Conservation (phyloP, 2,113 vertebrate species). For the Bothrops jararaca region DNA sequence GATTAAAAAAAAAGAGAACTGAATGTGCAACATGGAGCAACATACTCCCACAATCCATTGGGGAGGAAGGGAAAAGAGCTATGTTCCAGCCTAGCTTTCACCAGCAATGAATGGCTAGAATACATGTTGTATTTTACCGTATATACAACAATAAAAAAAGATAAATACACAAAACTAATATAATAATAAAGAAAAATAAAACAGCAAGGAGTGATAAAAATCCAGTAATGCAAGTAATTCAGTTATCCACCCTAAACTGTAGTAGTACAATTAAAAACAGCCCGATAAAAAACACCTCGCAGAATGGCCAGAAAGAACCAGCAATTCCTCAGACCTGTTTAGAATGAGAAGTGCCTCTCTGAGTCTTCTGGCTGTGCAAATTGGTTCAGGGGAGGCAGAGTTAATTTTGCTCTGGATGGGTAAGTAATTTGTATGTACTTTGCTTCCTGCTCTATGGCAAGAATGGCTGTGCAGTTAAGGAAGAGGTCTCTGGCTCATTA, state of each 20-base stretch:
- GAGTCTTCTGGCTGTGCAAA: neutral
- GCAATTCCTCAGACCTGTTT: neutral
- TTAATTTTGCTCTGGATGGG: neutral
- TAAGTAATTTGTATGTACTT: neutral
- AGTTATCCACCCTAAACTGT: neutral
- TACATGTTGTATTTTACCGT: neutral
- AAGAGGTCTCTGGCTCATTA: neutral
- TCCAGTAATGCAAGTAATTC: neutral
- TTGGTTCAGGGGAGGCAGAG: neutral
- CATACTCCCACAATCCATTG: slow-evolving; percentile 59
- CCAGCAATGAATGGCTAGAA: neutral
- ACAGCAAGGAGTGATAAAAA: neutral
- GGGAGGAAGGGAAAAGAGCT: slow-evolving; percentile 20
- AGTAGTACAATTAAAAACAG: neutral
- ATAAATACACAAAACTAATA: neutral
- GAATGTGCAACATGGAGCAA: slow-evolving; percentile 16
- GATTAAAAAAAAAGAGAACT: slow-evolving; percentile 59
- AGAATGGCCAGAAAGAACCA: neutral
- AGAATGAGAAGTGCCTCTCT: neutral
- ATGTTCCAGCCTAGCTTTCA: neutral
- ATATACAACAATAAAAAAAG: neutral
- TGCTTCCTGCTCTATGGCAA: neutral
- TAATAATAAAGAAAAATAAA: neutral
- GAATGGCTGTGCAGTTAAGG: neutral
- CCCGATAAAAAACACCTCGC: neutral